Conservation (phyloP, 2,113 vertebrate species). For the cat (Felis catus) region DNA sequence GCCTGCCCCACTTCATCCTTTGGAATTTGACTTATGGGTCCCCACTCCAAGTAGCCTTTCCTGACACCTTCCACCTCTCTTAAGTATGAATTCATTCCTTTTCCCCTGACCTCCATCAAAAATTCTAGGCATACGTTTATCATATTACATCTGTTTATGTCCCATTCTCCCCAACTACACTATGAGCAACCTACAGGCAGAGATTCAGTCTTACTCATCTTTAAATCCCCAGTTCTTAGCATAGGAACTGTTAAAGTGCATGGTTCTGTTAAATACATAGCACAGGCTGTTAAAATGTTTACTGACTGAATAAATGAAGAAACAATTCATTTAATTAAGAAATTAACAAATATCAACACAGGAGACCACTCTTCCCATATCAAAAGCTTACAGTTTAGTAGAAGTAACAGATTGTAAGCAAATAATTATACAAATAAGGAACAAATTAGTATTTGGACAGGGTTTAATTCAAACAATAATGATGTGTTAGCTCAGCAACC, state of each 20-base stretch:
- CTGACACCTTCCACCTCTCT: background rate
- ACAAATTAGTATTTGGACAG: background rate
- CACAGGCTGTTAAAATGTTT: background rate
- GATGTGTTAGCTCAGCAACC: background rate
- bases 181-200: background rate
- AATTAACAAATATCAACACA: conserved; percentile 20
- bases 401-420: background rate
- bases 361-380: background rate
- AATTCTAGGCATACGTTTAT: background rate
- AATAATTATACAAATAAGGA: conserved; percentile 21
- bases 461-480: background rate
- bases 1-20: background rate
- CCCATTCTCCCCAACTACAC: background rate
- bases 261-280: background rate
- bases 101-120: background rate
- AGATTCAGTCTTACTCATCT: background rate
- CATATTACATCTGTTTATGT: background rate
- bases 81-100: background rate
- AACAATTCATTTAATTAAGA: background rate
- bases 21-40: background rate
- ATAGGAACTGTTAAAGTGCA: background rate
- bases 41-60: background rate
- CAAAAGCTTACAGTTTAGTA: background rate
- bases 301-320: background rate
- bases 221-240: background rate